Conservation (phyloP, 2,113 vertebrate genomes). For the Chloropsis hardwickii region DNA sequence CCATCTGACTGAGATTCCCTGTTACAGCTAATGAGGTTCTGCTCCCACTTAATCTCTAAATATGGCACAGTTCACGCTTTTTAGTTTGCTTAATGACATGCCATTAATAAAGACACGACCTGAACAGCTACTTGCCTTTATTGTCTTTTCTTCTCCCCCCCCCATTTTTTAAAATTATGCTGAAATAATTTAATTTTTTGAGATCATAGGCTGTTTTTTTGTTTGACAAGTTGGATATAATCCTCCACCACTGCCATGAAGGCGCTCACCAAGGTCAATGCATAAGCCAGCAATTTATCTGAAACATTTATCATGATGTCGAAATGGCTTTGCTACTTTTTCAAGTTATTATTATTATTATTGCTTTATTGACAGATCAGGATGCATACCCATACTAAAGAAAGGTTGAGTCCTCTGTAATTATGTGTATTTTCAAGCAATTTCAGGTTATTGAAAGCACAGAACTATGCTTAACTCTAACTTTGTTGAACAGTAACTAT, state of each 20-base stretch:
- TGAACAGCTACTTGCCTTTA: constrained; percentile 37
- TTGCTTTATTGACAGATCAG: constrained; percentile 10
- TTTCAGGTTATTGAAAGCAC: background rate
- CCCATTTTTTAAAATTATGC: background rate
- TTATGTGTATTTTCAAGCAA: background rate
- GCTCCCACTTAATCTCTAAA: constrained; percentile 55
- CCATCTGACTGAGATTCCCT: constrained; percentile 23
- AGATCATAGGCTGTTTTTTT: constrained; percentile 34
- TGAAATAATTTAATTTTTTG: constrained; percentile 18
- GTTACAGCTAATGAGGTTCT: constrained; percentile 45
- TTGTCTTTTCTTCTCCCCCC: background rate
- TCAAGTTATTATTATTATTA: constrained; percentile 24
- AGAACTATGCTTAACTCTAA: background rate
- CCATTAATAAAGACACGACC: constrained; percentile 52
- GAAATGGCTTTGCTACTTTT: constrained; percentile 7
- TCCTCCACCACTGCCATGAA: background rate
- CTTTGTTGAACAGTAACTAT: background rate
- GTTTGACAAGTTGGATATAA: constrained; percentile 16
- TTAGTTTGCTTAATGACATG: constrained; percentile 50
- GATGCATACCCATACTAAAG: background rate
- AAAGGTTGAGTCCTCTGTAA: background rate
- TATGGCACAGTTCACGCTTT: constrained; percentile 42
- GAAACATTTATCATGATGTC: constrained; percentile 18
- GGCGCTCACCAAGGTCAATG: background rate
- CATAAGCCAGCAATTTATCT: constrained; percentile 28